Percentiles rank a stretch among this genome's conserved stretches.
Conservation (phyloP, 2,797 vertebrate genomes). For the Limosa lapponica region DNA sequence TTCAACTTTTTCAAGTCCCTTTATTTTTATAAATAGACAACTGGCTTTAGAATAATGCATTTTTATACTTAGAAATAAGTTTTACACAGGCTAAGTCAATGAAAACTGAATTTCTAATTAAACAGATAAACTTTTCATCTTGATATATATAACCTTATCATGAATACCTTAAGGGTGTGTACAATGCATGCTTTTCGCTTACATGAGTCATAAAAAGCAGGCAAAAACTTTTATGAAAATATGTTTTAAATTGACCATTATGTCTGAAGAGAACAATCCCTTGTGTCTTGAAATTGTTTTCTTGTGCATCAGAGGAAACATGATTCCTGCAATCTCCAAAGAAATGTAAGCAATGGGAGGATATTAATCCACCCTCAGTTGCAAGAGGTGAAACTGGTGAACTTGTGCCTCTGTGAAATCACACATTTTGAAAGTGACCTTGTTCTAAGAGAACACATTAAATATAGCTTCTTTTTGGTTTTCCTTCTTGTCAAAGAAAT, state of each 20-base stretch:
- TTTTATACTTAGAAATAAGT: not conserved
- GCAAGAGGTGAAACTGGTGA: not conserved
- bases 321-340: not conserved
- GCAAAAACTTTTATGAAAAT: not conserved
- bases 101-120: not conserved
- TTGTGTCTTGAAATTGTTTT: not conserved
- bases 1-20: not conserved
- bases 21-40: not conserved
- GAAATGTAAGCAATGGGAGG: not conserved
- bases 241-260: not conserved
- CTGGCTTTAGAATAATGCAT: not conserved
- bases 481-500: not conserved
- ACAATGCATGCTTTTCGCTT: not conserved
- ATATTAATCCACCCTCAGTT: not conserved
- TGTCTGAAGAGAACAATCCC: not conserved
- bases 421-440: not conserved
- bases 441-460: not conserved
- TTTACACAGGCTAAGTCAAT: not conserved
- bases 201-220: not conserved
- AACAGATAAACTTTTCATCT: not conserved
- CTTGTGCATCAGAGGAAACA: not conserved
- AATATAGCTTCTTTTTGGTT: not conserved
- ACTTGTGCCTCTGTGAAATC: not conserved
- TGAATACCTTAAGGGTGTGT: not conserved
- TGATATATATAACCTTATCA: not conserved